Evolutionary conservation across 2,113 vertebrate species (phyloP).

Genomic region (Dipodomys stephensi): DNA sequence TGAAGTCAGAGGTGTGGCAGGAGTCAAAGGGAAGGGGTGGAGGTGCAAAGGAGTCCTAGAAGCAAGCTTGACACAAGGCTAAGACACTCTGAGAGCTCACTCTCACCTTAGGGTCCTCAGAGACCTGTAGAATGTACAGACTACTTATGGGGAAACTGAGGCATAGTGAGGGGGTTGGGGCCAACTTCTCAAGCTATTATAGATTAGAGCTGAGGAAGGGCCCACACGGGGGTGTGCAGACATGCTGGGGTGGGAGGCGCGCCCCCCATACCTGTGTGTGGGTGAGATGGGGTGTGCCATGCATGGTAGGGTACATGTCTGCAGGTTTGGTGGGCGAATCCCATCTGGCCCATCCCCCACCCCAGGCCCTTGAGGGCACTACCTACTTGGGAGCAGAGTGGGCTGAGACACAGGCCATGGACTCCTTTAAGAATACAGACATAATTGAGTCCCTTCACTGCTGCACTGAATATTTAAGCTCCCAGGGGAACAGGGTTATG

Average conservation of each 20-base stretch:
- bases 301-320: rapidly evolving
- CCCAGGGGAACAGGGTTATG: slow-evolving; percentile 59
- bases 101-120: not conserved
- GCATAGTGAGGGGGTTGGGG: not conserved
- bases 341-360: not conserved
- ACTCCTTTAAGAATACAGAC: slow-evolving; percentile 42
- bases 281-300: too few species aligned
- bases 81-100: too few species aligned
- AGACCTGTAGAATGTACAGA: rapidly evolving
- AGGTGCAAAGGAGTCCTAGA: not conserved
- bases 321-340: not conserved
- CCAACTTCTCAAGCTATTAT: not conserved
- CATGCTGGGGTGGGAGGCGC: not conserved
- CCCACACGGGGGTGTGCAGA: not conserved
- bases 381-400: not conserved
- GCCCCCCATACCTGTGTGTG: not conserved
- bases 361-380: not conserved
- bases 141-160: not conserved
- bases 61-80: not conserved
- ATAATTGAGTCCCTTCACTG: slow-evolving; percentile 62
- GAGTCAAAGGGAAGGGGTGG: not conserved
- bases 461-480: slow-evolving; percentile 79
- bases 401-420: not conserved
- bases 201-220: too few species aligned
- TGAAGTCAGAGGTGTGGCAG: rapidly evolving